These are phyloP conservation scores for Hydrozoanthus gracilis DNA, from an alignment of 92 coral and sea anemone species.

Conservation along the genomic window DNA sequence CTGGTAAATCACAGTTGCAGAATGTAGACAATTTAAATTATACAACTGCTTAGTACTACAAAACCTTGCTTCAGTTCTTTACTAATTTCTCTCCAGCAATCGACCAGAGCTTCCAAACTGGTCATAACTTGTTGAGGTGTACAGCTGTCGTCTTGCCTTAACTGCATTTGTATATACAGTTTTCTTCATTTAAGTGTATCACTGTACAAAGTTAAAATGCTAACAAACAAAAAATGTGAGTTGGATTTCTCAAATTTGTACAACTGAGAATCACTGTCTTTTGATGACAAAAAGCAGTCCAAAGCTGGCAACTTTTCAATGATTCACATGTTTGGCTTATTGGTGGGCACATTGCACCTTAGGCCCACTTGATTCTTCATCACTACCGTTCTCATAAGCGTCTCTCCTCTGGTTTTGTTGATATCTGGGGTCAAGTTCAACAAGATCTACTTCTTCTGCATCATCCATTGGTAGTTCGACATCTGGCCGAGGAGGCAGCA, in stretches of 20 bases:
- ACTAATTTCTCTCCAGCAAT: no score
- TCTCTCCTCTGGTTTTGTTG: constrained; percentile 73
- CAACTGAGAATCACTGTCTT: not conserved
- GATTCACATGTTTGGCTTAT: constrained; percentile 37
- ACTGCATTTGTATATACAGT: not conserved
- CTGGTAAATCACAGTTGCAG: no score
- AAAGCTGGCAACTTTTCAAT: not conserved
- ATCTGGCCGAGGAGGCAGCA: constrained; percentile 85
- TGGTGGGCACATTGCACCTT: constrained; percentile 97
- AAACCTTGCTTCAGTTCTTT: no score
- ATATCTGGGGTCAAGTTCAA: constrained; percentile 81
- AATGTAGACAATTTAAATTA: no score
- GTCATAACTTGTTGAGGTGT: not conserved
- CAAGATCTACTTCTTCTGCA: constrained; percentile 83
- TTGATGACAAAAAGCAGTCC: constrained; percentile 6
- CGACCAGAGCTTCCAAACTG: not conserved
- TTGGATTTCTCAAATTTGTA: constrained; percentile 7
- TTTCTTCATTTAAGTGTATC: constrained; percentile 15
- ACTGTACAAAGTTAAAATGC: not conserved
- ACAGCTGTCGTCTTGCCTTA: not conserved
- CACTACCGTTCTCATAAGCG: constrained; percentile 90
- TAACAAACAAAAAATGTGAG: constrained; percentile 4
- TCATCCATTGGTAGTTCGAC: constrained; percentile 64
- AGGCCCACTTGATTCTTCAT: constrained; percentile 90
- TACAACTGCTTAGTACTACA: no score